These are phyloP conservation scores for Scaptomyza flava DNA, from an alignment of 2,888 invertebrate species.

Conservation along the genomic window DNA sequence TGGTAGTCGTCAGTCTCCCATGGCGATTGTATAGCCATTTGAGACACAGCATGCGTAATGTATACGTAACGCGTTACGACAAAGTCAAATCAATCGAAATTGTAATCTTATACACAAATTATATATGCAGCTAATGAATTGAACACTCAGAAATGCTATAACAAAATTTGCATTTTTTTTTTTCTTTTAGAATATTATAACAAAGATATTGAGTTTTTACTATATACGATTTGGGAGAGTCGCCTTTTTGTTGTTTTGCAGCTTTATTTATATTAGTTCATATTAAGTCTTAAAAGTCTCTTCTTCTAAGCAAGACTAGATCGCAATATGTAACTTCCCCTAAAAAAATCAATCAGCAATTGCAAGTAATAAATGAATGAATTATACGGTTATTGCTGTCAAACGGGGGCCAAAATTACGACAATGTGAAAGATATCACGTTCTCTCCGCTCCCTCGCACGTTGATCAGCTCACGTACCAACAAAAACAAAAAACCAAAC, in stretches of 20 bases:
- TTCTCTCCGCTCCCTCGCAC: not conserved
- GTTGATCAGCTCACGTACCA: constrained; percentile 21
- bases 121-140: not conserved
- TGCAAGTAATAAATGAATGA: not conserved
- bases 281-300: no score
- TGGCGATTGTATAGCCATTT: constrained; percentile 27
- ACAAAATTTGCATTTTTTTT: not conserved
- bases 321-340: not conserved
- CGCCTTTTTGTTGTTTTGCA: constrained; percentile 29
- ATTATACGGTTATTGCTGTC: not conserved
- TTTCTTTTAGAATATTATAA: not conserved
- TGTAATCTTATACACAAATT: constrained; percentile 3
- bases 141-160: not conserved
- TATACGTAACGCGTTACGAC: constrained; percentile 46
- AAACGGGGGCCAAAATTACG: not conserved
- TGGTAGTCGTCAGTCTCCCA: constrained; percentile 31
- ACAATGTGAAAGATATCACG: constrained; percentile 13
- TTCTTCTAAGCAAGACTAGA: not conserved
- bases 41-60: constrained; percentile 30
- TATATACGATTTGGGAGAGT: not conserved
- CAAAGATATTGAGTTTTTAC: not conserved
- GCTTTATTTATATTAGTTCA: constrained; percentile 31
- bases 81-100: constrained; percentile 14
- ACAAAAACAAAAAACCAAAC: not conserved
- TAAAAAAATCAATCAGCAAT: not conserved